Conservation (phyloP, 2,797 vertebrate genomes). For the Parauchenoglanis punctatus region DNA sequence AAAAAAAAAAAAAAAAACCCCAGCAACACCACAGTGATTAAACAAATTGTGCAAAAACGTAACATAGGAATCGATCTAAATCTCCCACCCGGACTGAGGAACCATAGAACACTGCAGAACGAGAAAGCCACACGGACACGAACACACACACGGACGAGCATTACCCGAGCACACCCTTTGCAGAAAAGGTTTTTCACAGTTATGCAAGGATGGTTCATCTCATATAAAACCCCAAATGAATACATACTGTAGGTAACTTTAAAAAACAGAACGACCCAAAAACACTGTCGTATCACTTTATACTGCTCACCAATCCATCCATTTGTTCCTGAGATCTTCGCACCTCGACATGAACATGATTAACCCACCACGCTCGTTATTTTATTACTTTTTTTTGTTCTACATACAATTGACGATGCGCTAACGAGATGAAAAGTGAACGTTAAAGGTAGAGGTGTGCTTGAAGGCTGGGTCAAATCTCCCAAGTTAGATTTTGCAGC, state of each 20-base stretch:
- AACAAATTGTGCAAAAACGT: slow-evolving; percentile 67
- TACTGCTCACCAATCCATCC: background rate
- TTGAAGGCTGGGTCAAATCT: slow-evolving; percentile 9
- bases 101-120: slow-evolving; percentile 40
- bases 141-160: slow-evolving; percentile 20
- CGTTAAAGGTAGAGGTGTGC: slow-evolving; percentile 14
- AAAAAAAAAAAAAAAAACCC: slow-evolving; percentile 48
- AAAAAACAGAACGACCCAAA: background rate
- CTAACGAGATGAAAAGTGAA: background rate
- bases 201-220: background rate
- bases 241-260: background rate
- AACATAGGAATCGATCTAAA: slow-evolving; percentile 41
- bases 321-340: slow-evolving; percentile 8
- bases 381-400: background rate
- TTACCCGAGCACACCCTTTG: background rate
- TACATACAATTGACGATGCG: background rate
- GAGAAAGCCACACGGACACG: slow-evolving; percentile 45
- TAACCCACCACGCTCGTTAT: background rate
- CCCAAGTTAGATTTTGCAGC: slow-evolving; percentile 1
- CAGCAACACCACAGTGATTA: slow-evolving; percentile 13
- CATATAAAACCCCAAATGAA: background rate
- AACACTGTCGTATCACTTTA: background rate
- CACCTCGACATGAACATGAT: background rate
- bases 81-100: slow-evolving; percentile 48
- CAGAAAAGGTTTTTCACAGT: background rate